Evolutionary conservation across 2,797 vertebrate genomes (phyloP).

Genomic region (Melopsittacus undulatus): DNA sequence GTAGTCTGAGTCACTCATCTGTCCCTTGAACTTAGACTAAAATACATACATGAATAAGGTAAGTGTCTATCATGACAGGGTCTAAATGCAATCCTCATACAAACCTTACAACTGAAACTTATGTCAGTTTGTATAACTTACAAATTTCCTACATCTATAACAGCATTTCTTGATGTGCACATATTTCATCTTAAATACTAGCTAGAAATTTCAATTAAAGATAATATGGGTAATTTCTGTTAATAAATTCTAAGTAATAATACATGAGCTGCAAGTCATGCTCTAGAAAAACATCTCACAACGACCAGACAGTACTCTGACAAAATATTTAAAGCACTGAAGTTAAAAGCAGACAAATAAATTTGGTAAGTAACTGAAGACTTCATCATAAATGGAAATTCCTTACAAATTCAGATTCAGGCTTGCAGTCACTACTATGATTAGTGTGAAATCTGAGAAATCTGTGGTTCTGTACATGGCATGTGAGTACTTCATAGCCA

Average conservation of each 20-base stretch:
- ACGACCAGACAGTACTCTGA: neutral
- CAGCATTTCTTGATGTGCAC: neutral
- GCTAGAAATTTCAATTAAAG: neutral
- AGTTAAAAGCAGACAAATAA: neutral
- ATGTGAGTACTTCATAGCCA: neutral
- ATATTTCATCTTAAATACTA: neutral
- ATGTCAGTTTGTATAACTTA: neutral
- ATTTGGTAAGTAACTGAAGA: neutral
- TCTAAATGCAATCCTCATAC: neutral
- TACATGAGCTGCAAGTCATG: neutral
- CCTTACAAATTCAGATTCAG: neutral
- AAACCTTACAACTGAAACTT: neutral
- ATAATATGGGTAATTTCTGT: neutral
- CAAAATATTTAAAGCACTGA: neutral
- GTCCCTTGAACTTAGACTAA: neutral
- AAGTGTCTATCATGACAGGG: neutral
- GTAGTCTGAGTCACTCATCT: neutral
- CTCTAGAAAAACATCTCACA: neutral
- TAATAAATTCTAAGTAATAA: constrained; percentile 11
- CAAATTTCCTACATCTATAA: neutral
- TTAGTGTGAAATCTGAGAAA: neutral
- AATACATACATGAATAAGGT: rapidly evolving
- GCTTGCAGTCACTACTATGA: neutral
- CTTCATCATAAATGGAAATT: neutral
- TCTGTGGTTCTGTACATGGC: neutral